Percentiles rank a stretch among this genome's conserved stretches.
These are phyloP conservation scores for Lucifuga dentata DNA, from an alignment of 2,113 vertebrate genomes.

Conservation along the genomic window DNA sequence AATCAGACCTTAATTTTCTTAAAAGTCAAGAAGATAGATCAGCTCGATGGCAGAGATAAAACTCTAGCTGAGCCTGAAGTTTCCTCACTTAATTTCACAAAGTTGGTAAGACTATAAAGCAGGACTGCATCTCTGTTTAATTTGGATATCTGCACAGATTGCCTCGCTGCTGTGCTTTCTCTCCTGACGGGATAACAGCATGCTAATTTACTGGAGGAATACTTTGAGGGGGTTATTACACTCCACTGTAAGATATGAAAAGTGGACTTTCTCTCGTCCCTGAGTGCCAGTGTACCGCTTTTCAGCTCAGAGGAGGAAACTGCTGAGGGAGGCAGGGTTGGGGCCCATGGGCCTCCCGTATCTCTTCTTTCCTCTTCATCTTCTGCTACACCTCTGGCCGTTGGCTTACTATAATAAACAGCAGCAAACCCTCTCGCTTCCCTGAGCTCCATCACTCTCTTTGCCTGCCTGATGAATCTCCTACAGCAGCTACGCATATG, in stretches of 20 bases:
- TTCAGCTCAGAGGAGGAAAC: conserved; percentile 49
- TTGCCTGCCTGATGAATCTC: conserved; percentile 47
- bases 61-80: conserved; percentile 48
- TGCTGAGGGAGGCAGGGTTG: conserved; percentile 61
- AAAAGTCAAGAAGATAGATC: conserved; percentile 60
- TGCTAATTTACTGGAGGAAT: conserved; percentile 66
- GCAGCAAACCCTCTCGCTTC: conserved; percentile 5
- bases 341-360: conserved; percentile 54
- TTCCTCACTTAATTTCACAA: conserved; percentile 69
- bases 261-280: conserved; percentile 34
- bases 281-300: conserved; percentile 39
- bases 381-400: conserved; percentile 31
- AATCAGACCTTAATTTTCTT: conserved; percentile 57
- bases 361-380: conserved; percentile 29
- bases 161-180: conserved; percentile 37
- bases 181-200: conserved; percentile 56
- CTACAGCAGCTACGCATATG: conserved; percentile 30
- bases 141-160: conserved; percentile 54
- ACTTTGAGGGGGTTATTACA: conserved; percentile 57
- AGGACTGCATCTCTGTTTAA: conserved; percentile 53
- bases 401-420: conserved; percentile 53
- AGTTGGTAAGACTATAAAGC: conserved; percentile 65
- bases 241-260: conserved; percentile 30
- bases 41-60: conserved; percentile 74
- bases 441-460: conserved; percentile 19